Base-by-base conservation (phyloP, 2,888 invertebrate genomes). In the Hedya salicella region DNA sequence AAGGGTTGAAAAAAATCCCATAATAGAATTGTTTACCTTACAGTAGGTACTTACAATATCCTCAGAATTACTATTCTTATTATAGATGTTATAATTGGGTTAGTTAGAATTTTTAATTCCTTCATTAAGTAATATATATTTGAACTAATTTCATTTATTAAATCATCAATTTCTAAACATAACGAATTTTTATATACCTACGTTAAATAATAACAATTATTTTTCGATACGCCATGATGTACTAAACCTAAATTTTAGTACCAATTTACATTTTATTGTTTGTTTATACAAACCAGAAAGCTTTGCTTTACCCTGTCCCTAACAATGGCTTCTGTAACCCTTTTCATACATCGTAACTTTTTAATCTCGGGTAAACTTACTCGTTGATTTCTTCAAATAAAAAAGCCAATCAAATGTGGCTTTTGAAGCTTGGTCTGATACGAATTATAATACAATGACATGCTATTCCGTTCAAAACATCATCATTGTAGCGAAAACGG, bases 271-370 rank as follows among this genome's bases (percentile, higher is more conserved):
- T 36, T 65, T 59, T 44, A 52, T 59, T 44, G 46, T 65, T 65
- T 40, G 59, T 17, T 76, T 73, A 71, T 50, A 73, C 62, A 73
- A 75, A 76, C 73, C 70, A 72, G 67, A 73, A 69, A 78, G 72
- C 72, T 71, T 73, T 65, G 71, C 73, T 71, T 72, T 78, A 79
- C 79, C 79, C 79, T 79, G 79, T 79, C 71, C 63, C 70, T 72
- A 25, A 56, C 19, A 63, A 54, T 46, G 16, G 32, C 16, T 46
- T 61, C 39, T 46, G 54, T 39, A 25, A 36, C 17, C 39, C 13
- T 32, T 52, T 54, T 9, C 14, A 11, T 3, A n/a, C 0, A 25
- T 21, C 21, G 44, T 25, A 19, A 44, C 30, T 44, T 39, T 11
- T 3, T 25, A 21, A 14, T 25, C 6, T 0, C 0, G 6, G n/a